Evolutionary conservation across 2,113 vertebrate genomes (phyloP).

Genomic region (Benitochromis conjunctus): DNA sequence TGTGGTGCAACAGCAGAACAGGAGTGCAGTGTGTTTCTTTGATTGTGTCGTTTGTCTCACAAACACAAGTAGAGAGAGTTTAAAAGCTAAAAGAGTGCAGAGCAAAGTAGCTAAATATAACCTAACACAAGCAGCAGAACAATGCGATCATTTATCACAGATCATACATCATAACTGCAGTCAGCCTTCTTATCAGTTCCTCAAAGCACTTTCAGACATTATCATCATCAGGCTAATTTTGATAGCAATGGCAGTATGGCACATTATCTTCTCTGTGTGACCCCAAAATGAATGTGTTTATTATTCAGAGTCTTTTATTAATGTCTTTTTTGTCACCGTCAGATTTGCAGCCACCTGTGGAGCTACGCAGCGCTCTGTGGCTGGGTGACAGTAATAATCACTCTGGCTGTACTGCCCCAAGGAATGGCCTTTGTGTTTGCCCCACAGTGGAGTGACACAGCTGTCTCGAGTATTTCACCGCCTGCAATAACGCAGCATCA

Average conservation of each 20-base stretch:
- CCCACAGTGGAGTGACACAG: slow-evolving; percentile 48
- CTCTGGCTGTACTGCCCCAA: slow-evolving; percentile 6
- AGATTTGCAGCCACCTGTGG: slow-evolving; percentile 31
- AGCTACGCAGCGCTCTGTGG: background rate
- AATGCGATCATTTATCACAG: background rate
- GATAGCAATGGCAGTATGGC: background rate
- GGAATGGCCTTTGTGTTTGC: slow-evolving; percentile 43
- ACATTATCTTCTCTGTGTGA: background rate
- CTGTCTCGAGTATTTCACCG: slow-evolving; percentile 59
- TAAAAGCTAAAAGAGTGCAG: background rate
- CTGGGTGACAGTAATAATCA: slow-evolving; percentile 33
- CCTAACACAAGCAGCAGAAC: background rate
- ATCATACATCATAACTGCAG: background rate
- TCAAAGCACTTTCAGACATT: background rate
- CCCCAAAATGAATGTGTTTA: background rate
- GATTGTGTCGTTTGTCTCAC: background rate
- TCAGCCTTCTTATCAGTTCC: background rate
- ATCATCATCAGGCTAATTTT: background rate
- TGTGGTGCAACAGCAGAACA: background rate
- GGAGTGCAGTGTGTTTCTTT: background rate
- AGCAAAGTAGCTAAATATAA: background rate
- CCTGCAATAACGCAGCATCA: slow-evolving; percentile 50
- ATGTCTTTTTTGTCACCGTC: background rate
- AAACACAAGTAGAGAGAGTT: background rate
- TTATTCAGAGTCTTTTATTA: background rate